Percentiles rank a stretch among this genome's conserved stretches.
These are phyloP conservation scores for Procambarus clarkii DNA, from an alignment of 1,140 invertebrate species.

Conservation along the genomic window DNA sequence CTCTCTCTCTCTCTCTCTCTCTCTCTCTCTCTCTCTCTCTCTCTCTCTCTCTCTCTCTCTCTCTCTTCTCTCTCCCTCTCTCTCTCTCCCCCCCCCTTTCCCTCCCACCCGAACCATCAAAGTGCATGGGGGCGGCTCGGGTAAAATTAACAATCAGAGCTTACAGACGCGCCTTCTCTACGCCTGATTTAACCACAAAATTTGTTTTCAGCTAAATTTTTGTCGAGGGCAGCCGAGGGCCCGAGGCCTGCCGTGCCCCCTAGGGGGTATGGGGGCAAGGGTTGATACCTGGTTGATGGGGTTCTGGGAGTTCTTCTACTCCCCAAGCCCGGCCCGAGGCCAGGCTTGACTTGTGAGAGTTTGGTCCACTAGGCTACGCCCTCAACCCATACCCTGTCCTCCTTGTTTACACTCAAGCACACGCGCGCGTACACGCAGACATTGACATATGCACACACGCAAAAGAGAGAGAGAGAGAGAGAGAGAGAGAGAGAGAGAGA, in stretches of 20 bases:
- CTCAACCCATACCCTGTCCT: no score
- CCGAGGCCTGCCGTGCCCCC: no score
- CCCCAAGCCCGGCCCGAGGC: no score
- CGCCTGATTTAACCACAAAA: slow-evolving; percentile 57
- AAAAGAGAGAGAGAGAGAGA: slow-evolving; percentile 1
- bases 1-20: not conserved
- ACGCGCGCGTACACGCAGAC: no score
- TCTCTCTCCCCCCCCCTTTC: no score
- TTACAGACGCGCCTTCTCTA: slow-evolving; percentile 42
- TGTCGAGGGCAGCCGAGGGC: not conserved
- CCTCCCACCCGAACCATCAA: slow-evolving; percentile 36
- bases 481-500: slow-evolving; percentile 2
- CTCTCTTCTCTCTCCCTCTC: not conserved
- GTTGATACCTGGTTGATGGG: no score
- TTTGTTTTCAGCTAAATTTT: slow-evolving; percentile 57
- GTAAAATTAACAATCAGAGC: slow-evolving; percentile 60
- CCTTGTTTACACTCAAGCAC: no score
- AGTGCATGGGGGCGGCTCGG: slow-evolving; percentile 1
- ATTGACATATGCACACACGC: no score
- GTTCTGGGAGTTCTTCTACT: no score
- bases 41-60: not conserved
- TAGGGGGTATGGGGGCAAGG: no score
- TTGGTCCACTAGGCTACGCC: no score
- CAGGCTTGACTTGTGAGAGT: no score
- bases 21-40: not conserved